These are phyloP conservation scores for Heterotilapia buettikoferi DNA, from an alignment of 2,113 vertebrate species.

Conservation along the genomic window DNA sequence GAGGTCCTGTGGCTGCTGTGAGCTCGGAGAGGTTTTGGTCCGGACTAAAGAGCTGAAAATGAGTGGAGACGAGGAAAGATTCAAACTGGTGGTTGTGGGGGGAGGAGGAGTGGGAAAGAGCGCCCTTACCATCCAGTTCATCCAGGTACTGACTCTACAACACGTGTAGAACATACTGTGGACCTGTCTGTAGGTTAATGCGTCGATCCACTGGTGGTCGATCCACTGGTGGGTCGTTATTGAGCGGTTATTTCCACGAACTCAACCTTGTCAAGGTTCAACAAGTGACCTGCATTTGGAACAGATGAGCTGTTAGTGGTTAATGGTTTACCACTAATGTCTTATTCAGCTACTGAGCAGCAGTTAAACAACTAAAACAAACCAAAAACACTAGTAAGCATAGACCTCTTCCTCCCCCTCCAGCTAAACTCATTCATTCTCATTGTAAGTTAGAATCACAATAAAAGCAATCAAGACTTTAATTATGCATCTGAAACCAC, in stretches of 20 bases:
- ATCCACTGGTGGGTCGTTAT: not conserved
- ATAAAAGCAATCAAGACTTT: rapidly evolving
- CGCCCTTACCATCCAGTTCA: slow-evolving; percentile 92
- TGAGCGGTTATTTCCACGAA: not conserved
- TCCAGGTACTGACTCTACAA: slow-evolving; percentile 73
- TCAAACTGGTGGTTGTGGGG: slow-evolving; percentile 90
- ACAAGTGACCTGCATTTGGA: not conserved
- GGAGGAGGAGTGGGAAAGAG: slow-evolving; percentile 92
- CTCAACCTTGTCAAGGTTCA: not conserved
- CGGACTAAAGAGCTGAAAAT: slow-evolving; percentile 15
- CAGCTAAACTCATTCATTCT: not conserved
- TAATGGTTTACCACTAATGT: not conserved
- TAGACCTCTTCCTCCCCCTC: rapidly evolving
- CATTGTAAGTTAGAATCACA: not conserved
- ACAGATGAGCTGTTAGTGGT: not conserved
- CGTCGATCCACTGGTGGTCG: not conserved
- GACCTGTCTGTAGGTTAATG: not conserved
- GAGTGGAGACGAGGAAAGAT: slow-evolving; percentile 80
- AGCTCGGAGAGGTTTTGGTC: not conserved
- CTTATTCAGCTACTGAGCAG: not conserved
- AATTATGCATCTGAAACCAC: not conserved
- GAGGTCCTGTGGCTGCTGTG: not conserved
- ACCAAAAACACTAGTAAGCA: not conserved
- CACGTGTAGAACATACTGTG: not conserved
- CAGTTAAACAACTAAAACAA: not conserved